Evolutionary conservation across 2,797 vertebrate genomes (phyloP), one percentile per base, ranked within the genome.

Genomic region (Syndactyla subalaris): DNA sequence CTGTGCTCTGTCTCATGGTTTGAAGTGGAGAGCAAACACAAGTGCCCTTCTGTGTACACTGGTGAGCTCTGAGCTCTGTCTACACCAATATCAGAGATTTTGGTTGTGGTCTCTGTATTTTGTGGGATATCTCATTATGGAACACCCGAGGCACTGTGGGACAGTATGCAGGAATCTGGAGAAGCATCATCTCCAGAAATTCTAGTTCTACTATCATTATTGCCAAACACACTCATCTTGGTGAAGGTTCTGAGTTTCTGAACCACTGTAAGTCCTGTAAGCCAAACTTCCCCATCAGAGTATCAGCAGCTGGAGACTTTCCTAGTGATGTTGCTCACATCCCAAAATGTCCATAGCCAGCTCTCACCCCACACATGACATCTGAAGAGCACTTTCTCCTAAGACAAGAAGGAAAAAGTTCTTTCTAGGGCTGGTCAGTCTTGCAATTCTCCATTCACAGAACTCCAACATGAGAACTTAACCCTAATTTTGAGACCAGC

Each of bases 301-400:
- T 7, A 70, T 45, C 36, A 88, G 43, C 12, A 54, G 14, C 11
- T 9, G 6, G 39, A 49, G 65, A 19, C 54, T 63, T 92, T 12
- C 22, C 45, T 32, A 12, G 15, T 57, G 72, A 84, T 7, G 41
- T 68, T 16, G 10, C 49, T 82, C 27, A 24, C 51, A 29, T 20
- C 18, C 74, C 74, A 45, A 45, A 59, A 68, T 15, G 16, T 16
- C 34, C 5, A 0, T 23, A 2, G 15, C 21, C 34, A 74, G 24
- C 27, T 38, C 26, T 21, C 23, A 24, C n/a, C 39, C 36, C 30
- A 29, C 21, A 9, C 0, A 0, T 14, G 38, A 63, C 9, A 43
- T 23, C 21, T 74, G 43, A 41, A 62, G 77, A 48, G 38, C 45
- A 26, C 18, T 55, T 86, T 46, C 24, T 77, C 27, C 49, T 45